Evolutionary conservation across 2,888 invertebrate genomes (phyloP).

Genomic region (Xanthia togata): DNA sequence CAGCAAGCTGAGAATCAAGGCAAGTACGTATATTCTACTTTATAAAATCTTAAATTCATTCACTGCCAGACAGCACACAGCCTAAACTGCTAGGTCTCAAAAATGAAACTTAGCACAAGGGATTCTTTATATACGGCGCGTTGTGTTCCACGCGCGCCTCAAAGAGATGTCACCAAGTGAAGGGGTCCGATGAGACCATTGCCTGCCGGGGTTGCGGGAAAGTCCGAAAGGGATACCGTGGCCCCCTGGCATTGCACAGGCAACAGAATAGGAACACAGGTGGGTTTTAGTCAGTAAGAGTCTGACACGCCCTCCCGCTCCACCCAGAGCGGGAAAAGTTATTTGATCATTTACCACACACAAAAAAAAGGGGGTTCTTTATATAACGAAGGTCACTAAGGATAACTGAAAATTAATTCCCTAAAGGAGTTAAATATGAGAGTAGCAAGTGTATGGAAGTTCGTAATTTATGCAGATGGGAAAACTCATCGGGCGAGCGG

Average conservation of each 20-base stretch:
- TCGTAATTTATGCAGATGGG: background rate
- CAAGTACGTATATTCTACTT: background rate
- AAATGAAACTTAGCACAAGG: too few species aligned
- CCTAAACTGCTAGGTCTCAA: background rate
- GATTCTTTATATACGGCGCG: background rate
- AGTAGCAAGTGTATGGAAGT: background rate
- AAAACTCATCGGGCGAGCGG: background rate
- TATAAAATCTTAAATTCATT: background rate
- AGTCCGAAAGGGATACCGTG: too few species aligned
- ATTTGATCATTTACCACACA: too few species aligned
- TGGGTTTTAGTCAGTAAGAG: too few species aligned
- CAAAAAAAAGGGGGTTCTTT: background rate
- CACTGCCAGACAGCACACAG: background rate
- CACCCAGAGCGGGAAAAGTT: too few species aligned
- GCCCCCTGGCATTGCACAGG: too few species aligned
- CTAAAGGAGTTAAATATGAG: background rate
- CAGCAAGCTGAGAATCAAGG: background rate
- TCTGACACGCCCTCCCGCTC: too few species aligned
- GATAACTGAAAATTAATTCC: background rate
- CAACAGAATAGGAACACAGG: too few species aligned
- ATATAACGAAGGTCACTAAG: background rate
- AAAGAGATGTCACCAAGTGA: too few species aligned
- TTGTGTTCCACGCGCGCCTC: too few species aligned
- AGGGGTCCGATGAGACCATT: too few species aligned
- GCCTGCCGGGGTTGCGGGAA: too few species aligned